Evolutionary conservation across 2,113 vertebrate species (phyloP).

Genomic region (Phasianus colchicus): DNA sequence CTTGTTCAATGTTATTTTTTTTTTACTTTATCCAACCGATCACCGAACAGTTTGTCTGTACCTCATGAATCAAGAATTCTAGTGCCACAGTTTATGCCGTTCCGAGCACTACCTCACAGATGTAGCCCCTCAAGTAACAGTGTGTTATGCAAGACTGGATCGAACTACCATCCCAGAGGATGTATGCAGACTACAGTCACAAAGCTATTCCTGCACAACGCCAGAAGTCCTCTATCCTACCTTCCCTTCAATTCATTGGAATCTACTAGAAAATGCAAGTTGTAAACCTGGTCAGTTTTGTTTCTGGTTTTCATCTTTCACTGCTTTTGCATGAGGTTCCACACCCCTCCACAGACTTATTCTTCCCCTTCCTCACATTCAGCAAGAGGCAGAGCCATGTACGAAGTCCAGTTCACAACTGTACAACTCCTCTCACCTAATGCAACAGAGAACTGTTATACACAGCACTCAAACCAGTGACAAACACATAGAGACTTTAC

Average conservation of each 20-base stretch:
- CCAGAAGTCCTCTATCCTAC: rapidly evolving
- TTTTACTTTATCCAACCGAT: neutral
- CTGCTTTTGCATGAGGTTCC: neutral
- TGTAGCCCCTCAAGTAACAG: neutral
- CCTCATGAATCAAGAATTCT: neutral
- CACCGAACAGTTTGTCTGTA: neutral
- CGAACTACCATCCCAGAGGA: neutral
- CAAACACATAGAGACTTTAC: neutral
- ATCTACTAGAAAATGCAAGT: neutral
- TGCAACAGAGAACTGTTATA: neutral
- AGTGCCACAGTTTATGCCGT: neutral
- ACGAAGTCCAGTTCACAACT: neutral
- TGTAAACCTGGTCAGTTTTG: neutral
- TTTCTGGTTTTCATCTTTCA: neutral
- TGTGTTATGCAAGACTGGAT: neutral
- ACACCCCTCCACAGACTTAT: rapidly evolving
- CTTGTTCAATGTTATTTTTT: neutral
- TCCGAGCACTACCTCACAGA: neutral
- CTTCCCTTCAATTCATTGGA: neutral
- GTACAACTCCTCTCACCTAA: neutral
- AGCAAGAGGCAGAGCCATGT: neutral
- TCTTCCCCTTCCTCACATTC: neutral
- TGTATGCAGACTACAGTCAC: neutral
- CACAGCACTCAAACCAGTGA: neutral
- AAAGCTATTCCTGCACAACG: neutral